A percentile compares a stretch with the other conserved stretches of the same genome.
These are phyloP conservation scores for Ibycter americanus DNA, from an alignment of 2,797 vertebrate species.

Conservation along the genomic window DNA sequence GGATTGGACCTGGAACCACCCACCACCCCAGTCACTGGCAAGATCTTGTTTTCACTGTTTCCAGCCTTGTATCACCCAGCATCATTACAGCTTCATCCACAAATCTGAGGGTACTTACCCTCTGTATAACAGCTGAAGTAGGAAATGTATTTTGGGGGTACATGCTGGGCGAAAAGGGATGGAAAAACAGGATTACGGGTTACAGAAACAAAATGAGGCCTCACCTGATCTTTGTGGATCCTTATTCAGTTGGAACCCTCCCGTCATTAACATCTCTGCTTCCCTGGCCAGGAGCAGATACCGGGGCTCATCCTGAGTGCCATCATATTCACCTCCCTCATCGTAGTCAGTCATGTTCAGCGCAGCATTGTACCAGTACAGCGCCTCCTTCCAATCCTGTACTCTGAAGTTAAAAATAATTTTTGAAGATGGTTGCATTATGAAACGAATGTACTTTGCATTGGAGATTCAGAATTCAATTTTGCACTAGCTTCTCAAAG, in stretches of 20 bases:
- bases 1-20: background rate
- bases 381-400: slow-evolving; percentile 87
- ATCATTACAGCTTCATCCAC: background rate
- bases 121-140: background rate
- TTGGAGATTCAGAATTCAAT: background rate
- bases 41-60: background rate
- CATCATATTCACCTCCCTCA: slow-evolving; percentile 94
- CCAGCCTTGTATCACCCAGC: background rate
- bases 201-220: background rate
- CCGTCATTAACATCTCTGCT: slow-evolving; percentile 88
- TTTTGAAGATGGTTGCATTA: background rate
- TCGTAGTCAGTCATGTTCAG: slow-evolving; percentile 92
- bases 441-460: background rate
- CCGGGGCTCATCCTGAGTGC: slow-evolving; percentile 90
- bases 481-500: background rate
- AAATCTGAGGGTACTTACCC: background rate
- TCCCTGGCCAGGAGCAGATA: slow-evolving; percentile 88
- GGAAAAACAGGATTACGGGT: background rate
- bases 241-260: slow-evolving; percentile 80
- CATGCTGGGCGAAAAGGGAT: background rate
- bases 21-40: background rate
- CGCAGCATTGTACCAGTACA: slow-evolving; percentile 86
- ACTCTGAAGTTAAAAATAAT: slow-evolving; percentile 70
- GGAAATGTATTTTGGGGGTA: background rate
- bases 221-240: slow-evolving; percentile 91